Evolutionary conservation across 2,888 invertebrate species (phyloP), one percentile per base, ranked within the genome.

Genomic region (Heliconius hortense): DNA sequence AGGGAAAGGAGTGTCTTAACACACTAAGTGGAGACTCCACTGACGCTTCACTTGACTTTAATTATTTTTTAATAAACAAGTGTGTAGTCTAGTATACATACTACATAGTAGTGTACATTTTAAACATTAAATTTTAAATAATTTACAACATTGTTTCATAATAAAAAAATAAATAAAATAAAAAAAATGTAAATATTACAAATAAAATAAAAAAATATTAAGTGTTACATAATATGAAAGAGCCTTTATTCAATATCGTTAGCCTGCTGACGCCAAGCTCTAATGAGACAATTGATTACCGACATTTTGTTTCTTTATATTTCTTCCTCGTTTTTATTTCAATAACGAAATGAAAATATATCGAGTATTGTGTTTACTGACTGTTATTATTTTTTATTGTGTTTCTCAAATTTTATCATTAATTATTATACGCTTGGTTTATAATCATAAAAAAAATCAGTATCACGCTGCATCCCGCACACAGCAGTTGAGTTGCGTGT

Each of bases 271-370:
- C 72, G 77, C 76, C 64, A 76, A 68, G 74, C 78, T 69, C 77
- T 80, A 80, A 79, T 80, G 76, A 78, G 78, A 76, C 76, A 79
- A 77, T 77, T 77, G 78, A 79, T 79, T 78, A 74, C 74, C 69
- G 77, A 72, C 78, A 76, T 79, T 78, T 75, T 70, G 68, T 77
- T 77, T 72, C 75, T 63, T 82, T 73, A 73, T 68, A 72, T 72
- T 72, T 62, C 67, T 26, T 73, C 53, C 31, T n/a, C 53, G 56
- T 71, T 75, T 71, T 68, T 68, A 60, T 70, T 71, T 66, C 28
- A 35, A 53, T 69, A 67, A 62, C 18, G 53, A 53, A 69, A 74
- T 67, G 35, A 56, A 69, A n/a, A 35, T 69, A 53, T 69, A 69
- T 56, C 56, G 53, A 69, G 15, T 69, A 56, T 69, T 13, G 69